Evolutionary conservation across 2,797 vertebrate species (phyloP).

Genomic region (Antrozous pallidus): DNA sequence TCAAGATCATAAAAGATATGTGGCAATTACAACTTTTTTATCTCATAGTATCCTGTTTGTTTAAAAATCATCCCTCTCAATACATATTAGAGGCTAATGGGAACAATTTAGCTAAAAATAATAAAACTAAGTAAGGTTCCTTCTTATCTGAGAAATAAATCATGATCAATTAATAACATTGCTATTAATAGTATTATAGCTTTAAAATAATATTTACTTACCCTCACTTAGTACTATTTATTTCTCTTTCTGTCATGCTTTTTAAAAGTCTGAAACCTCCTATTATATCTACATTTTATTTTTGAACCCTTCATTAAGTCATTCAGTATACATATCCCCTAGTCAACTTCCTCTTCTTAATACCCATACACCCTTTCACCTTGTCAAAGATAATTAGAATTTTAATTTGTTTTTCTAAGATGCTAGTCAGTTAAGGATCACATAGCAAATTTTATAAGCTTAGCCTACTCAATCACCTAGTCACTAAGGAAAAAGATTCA

Average conservation of each 20-base stretch:
- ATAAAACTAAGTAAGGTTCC: background rate
- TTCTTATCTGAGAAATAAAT: slow-evolving; percentile 26
- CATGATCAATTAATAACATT: background rate
- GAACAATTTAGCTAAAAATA: background rate
- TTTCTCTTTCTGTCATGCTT: background rate
- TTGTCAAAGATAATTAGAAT: slow-evolving; percentile 25
- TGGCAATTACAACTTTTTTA: background rate
- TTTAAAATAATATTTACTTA: slow-evolving; percentile 11
- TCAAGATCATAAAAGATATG: background rate
- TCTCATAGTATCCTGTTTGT: background rate
- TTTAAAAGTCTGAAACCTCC: background rate
- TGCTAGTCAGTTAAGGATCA: slow-evolving; percentile 18
- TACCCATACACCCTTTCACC: background rate
- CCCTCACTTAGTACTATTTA: background rate
- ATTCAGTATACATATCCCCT: background rate
- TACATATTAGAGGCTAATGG: background rate
- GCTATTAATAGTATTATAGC: background rate
- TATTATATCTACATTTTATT: background rate
- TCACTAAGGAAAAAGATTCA: slow-evolving; percentile 23
- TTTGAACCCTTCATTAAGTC: background rate
- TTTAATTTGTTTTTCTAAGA: slow-evolving; percentile 53
- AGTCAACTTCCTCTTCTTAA: background rate
- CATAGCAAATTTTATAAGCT: background rate
- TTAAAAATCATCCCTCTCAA: background rate
- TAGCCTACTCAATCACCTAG: background rate